phyloP scores from a whole-genome alignment of 2,888 invertebrate species.

The Diarsia rubi region DNA sequence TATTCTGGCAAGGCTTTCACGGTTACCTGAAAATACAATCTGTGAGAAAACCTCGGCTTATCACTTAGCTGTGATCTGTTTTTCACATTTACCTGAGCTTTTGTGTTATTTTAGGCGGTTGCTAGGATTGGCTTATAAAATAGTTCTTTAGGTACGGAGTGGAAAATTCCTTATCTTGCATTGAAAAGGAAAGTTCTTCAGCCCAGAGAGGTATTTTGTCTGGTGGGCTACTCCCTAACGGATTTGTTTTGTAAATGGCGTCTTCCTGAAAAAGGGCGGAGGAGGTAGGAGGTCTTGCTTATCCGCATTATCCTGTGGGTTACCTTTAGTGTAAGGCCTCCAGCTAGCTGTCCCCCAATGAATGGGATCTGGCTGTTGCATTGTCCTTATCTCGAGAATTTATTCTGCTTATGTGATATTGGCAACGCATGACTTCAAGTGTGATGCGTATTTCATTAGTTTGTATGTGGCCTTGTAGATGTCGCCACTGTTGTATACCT shows the following conservation, averaged over 20 bases:
- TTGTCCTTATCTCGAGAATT: not conserved
- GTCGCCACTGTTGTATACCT: not conserved
- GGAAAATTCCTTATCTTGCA: not conserved
- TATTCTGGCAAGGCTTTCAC: conserved; percentile 5
- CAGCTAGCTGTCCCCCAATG: not conserved
- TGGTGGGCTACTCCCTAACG: not conserved
- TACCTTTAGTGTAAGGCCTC: not conserved
- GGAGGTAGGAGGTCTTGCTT: not conserved
- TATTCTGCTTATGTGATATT: not conserved
- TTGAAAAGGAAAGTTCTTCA: not conserved
- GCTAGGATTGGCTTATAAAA: not conserved
- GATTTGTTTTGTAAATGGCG: not conserved
- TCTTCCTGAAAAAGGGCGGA: not conserved
- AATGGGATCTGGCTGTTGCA: not conserved
- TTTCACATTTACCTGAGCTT: not conserved
- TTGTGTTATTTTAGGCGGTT: not conserved
- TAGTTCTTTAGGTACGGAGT: not conserved
- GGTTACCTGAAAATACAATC: conserved; percentile 15
- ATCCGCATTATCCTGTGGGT: not conserved
- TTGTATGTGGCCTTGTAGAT: not conserved
- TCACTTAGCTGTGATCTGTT: not conserved
- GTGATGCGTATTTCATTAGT: not conserved
- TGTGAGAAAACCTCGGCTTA: conserved; percentile 1
- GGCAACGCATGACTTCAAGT: not conserved
- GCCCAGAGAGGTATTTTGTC: not conserved